A percentile compares a stretch with the other conserved stretches of the same genome.
Conservation (phyloP, 2,797 vertebrate genomes). For the Odontamblyopus lacepedii region DNA sequence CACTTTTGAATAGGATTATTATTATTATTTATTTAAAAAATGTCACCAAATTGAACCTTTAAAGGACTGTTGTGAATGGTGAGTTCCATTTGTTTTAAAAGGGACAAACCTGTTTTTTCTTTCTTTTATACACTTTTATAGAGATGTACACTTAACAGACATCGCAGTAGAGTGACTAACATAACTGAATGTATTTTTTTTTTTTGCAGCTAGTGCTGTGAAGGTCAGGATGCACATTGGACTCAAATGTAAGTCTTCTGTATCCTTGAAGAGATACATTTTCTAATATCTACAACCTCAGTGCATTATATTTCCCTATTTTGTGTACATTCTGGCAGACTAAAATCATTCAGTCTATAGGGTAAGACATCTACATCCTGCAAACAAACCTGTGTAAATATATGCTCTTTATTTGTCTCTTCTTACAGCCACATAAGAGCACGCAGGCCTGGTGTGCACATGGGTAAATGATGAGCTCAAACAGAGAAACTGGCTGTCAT, state of each 20-base stretch:
- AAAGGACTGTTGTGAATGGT: too few relatives aligned
- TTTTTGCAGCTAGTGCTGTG: background rate
- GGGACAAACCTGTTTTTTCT: too few relatives aligned
- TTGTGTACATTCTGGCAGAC: background rate
- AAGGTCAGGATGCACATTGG: constrained; percentile 2
- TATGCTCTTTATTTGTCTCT: background rate
- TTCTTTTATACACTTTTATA: too few relatives aligned
- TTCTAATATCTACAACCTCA: constrained; percentile 4
- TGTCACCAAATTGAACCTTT: too few relatives aligned
- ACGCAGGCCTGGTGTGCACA: background rate
- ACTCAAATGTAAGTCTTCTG: background rate
- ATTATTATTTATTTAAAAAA: too few relatives aligned
- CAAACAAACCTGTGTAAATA: background rate
- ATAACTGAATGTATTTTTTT: background rate
- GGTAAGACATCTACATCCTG: background rate
- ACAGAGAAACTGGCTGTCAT: constrained; percentile 12
- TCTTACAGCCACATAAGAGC: background rate
- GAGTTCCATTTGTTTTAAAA: too few relatives aligned
- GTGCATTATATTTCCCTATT: background rate
- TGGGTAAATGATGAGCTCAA: constrained; percentile 9
- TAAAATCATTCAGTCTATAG: background rate
- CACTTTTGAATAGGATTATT: background rate
- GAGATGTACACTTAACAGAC: too few relatives aligned
- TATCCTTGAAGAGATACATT: constrained; percentile 24
- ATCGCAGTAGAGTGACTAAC: background rate